Conservation (phyloP, 2,888 invertebrate species). For the Protonemura montana region DNA sequence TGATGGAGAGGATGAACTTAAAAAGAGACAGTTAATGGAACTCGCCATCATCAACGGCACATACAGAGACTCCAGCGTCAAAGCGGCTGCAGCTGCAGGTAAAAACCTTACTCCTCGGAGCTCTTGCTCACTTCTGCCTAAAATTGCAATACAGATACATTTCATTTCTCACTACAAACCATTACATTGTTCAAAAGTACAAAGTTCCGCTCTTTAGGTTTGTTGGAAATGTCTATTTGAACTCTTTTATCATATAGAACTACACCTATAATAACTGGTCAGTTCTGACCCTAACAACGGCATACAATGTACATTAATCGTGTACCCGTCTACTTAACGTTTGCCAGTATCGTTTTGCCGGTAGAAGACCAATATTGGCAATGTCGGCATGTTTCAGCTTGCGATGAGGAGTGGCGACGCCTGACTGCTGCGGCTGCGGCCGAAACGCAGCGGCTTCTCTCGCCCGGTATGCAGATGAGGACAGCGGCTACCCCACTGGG, state of each 20-base stretch:
- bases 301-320: neutral
- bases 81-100: slow-evolving; percentile 87
- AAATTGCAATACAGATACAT: neutral
- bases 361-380: slow-evolving; percentile 31
- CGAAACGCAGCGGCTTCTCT: slow-evolving; percentile 79
- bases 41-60: slow-evolving; percentile 99
- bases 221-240: too few relatives aligned
- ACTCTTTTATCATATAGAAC: neutral
- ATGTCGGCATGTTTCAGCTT: slow-evolving; percentile 62
- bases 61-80: slow-evolving; percentile 94
- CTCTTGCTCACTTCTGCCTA: neutral
- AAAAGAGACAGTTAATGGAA: slow-evolving; percentile 99
- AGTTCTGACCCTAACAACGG: slow-evolving; percentile 7
- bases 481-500: slow-evolving; percentile 80
- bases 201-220: too few relatives aligned
- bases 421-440: slow-evolving; percentile 80
- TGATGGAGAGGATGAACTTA: slow-evolving; percentile 99
- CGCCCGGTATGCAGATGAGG: slow-evolving; percentile 68
- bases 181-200: too few relatives aligned
- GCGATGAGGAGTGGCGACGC: slow-evolving; percentile 87
- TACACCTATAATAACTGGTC: neutral
- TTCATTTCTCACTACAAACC: neutral
- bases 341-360: slow-evolving; percentile 15
- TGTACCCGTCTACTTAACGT: neutral
- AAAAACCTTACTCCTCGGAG: slow-evolving; percentile 52